These are phyloP conservation scores for Drosophila lacteicornis DNA, from an alignment of 1,140 invertebrate genomes.

Conservation along the genomic window DNA sequence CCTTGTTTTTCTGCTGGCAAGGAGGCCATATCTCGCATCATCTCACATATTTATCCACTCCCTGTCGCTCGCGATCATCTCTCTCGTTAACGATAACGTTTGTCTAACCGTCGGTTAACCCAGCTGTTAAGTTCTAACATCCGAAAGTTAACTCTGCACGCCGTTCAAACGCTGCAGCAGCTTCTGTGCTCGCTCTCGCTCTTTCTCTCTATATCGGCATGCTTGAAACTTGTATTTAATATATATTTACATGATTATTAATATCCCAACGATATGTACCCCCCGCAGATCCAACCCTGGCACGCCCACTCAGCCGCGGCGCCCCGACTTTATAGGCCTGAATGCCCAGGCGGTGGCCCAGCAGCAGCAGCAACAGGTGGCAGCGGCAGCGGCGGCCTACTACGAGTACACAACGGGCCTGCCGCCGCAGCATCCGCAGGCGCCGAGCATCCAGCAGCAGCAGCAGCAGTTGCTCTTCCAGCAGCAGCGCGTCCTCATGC, in stretches of 20 bases:
- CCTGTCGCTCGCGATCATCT: conserved; percentile 17
- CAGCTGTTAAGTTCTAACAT: conserved; percentile 20
- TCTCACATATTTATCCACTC: neutral
- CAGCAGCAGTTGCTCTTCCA: conserved; percentile 71
- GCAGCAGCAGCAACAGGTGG: conserved; percentile 79
- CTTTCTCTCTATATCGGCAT: conserved; percentile 13
- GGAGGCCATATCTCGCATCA: conserved; percentile 14
- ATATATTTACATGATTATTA: neutral
- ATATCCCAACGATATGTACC: conserved; percentile 37
- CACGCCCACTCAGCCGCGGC: conserved; percentile 93
- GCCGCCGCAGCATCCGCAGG: conserved; percentile 80
- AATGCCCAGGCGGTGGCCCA: conserved; percentile 71
- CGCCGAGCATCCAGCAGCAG: conserved; percentile 78
- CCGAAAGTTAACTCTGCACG: conserved; percentile 1
- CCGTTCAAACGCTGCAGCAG: conserved; percentile 5
- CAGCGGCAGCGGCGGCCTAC: conserved; percentile 84
- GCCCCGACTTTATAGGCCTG: conserved; percentile 93
- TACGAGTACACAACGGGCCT: conserved; percentile 85
- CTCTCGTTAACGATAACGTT: conserved; percentile 19
- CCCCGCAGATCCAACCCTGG: conserved; percentile 92
- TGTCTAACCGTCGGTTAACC: conserved; percentile 33
- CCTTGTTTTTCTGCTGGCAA: neutral
- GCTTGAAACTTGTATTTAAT: neutral
- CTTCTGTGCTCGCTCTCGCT: conserved; percentile 9
- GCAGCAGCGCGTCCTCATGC: conserved; percentile 75